Base-by-base conservation (phyloP, 2,797 vertebrate species). In the Coregonus suidteri region DNA sequence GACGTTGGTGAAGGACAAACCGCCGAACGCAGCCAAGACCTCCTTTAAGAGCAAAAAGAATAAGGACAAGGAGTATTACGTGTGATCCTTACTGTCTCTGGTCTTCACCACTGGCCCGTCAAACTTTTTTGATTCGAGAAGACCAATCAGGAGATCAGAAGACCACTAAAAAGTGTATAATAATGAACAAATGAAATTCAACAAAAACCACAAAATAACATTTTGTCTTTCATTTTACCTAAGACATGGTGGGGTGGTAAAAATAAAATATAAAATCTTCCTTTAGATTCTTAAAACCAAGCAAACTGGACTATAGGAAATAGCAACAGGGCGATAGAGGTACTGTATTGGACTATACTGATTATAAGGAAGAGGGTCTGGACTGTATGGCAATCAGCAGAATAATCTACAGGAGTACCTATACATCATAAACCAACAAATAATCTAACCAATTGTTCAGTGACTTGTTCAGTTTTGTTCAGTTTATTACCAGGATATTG, bases 51-150 rank as follows among this genome's bases (percentile, higher is more conserved):
- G 94, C 89, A 99, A 99, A 97, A 99, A 99, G 93, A 98, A 98
- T 94, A 99, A 99, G 94, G 97, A 99, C 94, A 99, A 98, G 92
- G 98, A 99, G 91, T 99, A 99, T 91, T 99, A 99, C 47, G 98
- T 99, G 95, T 99, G 97, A 99, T 96, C 89, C 86, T 92, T 16
- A 75, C 80, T 75, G 76, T 71, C 72, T 77, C 76, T 86, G 91
- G 88, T 89, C 86, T 84, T 70, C 76, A 68, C 14, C 59, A 15
- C 69, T 66, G 67, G 89, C 82, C 84, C 87, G 71, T 9, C 59
- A n/a, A n/a, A 79, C 93, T 78, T 91, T 90, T 93, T 73, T 41
- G 51, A 35, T 34, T 6, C 41, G 16, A 85, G 90, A 83, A 88
- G 90, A 91, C 85, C 87, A 88, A 94, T 85, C 79, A 88, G 90